Evolutionary conservation across 2,888 invertebrate species (phyloP).

Genomic region (Pterostichus madidus): DNA sequence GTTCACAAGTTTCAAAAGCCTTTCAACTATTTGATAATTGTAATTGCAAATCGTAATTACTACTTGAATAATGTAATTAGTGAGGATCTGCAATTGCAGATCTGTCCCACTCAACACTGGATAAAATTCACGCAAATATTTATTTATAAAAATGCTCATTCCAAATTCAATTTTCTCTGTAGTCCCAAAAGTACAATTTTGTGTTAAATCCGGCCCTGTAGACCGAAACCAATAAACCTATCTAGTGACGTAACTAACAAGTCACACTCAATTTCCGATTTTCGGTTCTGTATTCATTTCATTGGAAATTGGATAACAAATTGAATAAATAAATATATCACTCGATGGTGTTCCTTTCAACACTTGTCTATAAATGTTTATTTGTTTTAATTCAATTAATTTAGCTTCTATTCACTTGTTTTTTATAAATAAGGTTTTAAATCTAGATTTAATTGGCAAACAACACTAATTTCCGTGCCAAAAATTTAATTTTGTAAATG

Average conservation of each 20-base stretch:
- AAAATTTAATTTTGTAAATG: conserved; percentile 7
- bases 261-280: conserved; percentile 20
- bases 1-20: too few relatives aligned
- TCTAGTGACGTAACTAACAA: conserved; percentile 19
- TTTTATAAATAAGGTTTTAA: neutral
- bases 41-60: too few relatives aligned
- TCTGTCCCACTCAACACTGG: too few relatives aligned
- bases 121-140: too few relatives aligned
- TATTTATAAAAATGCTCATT: too few relatives aligned
- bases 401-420: neutral
- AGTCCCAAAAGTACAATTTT: neutral
- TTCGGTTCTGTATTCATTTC: conserved; percentile 16
- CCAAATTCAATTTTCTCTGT: neutral
- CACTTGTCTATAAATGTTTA: too few relatives aligned
- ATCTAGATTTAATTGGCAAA: neutral
- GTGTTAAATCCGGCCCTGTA: neutral
- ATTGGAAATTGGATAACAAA: conserved; percentile 4
- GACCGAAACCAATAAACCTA: conserved; percentile 17
- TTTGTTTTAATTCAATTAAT: too few relatives aligned
- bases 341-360: neutral
- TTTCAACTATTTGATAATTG: too few relatives aligned
- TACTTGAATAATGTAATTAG: too few relatives aligned
- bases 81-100: too few relatives aligned
- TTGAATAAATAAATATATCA: conserved; percentile 9
- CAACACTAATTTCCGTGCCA: neutral